phyloP scores from a whole-genome alignment of 2,888 invertebrate genomes.

The Pristionchus mayeri region DNA sequence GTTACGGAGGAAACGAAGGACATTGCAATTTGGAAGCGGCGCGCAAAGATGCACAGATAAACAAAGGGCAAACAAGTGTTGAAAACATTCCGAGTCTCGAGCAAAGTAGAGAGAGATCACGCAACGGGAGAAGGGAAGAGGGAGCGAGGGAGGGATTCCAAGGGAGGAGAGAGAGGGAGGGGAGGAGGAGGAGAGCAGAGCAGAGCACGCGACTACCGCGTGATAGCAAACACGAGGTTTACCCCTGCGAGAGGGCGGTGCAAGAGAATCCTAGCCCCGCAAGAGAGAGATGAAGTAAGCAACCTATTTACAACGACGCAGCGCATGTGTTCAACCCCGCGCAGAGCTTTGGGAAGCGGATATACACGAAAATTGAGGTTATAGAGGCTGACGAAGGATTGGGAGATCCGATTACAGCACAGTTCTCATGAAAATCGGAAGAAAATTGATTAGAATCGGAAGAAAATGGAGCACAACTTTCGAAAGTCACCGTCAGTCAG shows the following conservation, averaged over 20 bases:
- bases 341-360: background rate
- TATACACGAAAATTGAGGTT: background rate
- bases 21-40: slow-evolving; percentile 1
- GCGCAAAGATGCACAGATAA: no score
- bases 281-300: slow-evolving; percentile 33
- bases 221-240: slow-evolving; percentile 2
- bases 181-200: no score
- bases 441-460: background rate
- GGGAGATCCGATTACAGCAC: no score
- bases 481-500: no score
- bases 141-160: background rate
- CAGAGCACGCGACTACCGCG: background rate
- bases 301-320: background rate
- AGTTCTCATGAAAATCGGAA: background rate
- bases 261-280: slow-evolving; percentile 5
- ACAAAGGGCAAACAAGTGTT: no score
- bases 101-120: no score
- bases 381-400: background rate
- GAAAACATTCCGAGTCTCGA: no score
- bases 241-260: background rate
- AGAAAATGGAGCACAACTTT: no score
- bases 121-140: background rate
- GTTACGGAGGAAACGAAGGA: background rate
- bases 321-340: slow-evolving; percentile 3
- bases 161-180: no score